These are phyloP conservation scores for Hemibagrus wyckioides DNA, from an alignment of 2,113 vertebrate genomes.

Conservation along the genomic window DNA sequence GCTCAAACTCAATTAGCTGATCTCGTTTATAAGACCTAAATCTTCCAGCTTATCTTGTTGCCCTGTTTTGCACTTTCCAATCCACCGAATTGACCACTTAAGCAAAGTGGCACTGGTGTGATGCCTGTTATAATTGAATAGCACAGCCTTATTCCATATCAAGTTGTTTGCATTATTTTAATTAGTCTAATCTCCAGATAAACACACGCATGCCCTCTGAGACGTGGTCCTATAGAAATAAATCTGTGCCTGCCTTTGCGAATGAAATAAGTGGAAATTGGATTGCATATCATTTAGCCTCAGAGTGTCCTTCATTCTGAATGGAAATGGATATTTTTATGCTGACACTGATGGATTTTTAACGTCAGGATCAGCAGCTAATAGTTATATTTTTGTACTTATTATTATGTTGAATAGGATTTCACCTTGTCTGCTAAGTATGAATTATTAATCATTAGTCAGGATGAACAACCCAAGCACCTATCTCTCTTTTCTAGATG, in stretches of 20 bases:
- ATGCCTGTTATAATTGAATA: background rate
- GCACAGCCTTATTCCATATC: background rate
- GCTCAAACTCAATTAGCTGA: background rate
- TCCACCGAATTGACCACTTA: background rate
- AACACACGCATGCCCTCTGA: slow-evolving; percentile 7
- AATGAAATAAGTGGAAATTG: slow-evolving; percentile 41
- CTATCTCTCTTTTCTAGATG: background rate
- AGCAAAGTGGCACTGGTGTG: background rate
- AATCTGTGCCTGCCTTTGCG: slow-evolving; percentile 24
- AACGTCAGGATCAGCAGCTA: background rate
- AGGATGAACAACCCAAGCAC: background rate
- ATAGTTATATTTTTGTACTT: background rate
- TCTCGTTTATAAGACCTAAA: slow-evolving; percentile 13
- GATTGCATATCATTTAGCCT: slow-evolving; percentile 33
- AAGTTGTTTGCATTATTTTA: background rate
- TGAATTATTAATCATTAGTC: background rate
- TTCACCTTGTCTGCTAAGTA: background rate
- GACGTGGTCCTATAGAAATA: slow-evolving; percentile 20
- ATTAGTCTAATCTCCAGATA: slow-evolving; percentile 20
- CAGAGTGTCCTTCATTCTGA: background rate
- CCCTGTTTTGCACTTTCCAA: background rate
- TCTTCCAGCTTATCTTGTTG: slow-evolving; percentile 17
- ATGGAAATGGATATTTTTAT: background rate
- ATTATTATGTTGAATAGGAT: background rate
- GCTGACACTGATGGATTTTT: slow-evolving; percentile 9